Evolutionary conservation across 2,113 vertebrate species (phyloP).

Genomic region (Parotia lawesii): DNA sequence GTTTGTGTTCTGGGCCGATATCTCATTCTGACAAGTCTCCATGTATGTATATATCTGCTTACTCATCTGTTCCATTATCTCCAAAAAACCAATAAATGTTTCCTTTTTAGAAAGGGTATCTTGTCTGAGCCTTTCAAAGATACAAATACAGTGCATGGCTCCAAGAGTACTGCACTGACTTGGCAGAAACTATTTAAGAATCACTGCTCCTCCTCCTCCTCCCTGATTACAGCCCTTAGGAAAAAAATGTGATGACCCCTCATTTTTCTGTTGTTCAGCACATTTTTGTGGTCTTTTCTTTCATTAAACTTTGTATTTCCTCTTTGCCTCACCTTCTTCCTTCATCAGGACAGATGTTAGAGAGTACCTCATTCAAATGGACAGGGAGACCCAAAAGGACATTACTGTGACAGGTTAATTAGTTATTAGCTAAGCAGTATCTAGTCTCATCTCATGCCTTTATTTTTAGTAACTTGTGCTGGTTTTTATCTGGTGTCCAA

Average conservation of each 20-base stretch:
- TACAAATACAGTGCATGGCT: neutral
- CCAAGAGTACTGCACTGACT: neutral
- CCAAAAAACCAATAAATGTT: neutral
- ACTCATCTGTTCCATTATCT: neutral
- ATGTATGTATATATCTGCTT: neutral
- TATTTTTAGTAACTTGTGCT: neutral
- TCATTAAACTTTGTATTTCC: neutral
- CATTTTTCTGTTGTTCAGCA: constrained; percentile 33
- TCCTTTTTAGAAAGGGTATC: neutral
- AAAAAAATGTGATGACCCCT: constrained; percentile 49
- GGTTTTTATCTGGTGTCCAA: neutral
- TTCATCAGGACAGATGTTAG: neutral
- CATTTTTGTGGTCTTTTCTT: constrained; percentile 33
- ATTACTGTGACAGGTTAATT: neutral
- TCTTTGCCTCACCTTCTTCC: neutral
- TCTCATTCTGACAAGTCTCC: neutral
- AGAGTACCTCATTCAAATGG: neutral
- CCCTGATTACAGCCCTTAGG: neutral
- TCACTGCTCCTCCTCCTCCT: neutral
- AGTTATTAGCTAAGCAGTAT: neutral
- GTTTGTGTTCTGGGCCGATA: neutral
- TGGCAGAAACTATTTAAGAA: constrained; percentile 20
- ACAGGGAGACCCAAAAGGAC: neutral
- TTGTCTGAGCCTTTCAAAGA: neutral
- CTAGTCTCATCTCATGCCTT: neutral